Percentiles rank a stretch among this genome's conserved stretches.
Evolutionary conservation across 2,888 invertebrate species (phyloP).

Genomic region (Trissonchulus sp.): DNA sequence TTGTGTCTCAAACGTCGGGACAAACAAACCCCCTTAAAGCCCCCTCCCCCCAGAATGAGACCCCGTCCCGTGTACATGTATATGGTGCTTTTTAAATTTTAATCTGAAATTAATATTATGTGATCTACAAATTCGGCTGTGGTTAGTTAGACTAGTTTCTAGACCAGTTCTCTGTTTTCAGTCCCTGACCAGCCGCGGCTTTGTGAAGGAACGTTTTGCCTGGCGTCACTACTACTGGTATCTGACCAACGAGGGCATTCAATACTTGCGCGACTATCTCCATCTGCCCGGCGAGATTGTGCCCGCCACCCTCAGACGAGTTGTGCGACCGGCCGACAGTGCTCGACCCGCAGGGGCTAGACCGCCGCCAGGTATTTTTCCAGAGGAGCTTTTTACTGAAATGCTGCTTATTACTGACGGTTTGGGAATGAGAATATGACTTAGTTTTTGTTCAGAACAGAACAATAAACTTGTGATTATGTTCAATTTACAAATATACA

Average conservation of each 20-base stretch:
- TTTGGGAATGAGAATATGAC: conserved; percentile 47
- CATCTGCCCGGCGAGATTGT: conserved; percentile 98
- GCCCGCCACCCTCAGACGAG: conserved; percentile 89
- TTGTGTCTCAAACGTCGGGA: too few species aligned
- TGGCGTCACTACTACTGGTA: conserved; percentile 99
- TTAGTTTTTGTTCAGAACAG: conserved; percentile 22
- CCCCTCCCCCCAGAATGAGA: too few species aligned
- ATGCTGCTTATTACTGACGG: too few species aligned
- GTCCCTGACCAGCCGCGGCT: conserved; percentile 89
- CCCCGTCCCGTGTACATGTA: too few species aligned
- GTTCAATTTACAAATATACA: too few species aligned
- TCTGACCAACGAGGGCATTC: conserved; percentile 95
- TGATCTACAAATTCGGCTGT: too few species aligned
- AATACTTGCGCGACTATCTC: conserved; percentile 85
- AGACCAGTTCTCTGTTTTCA: conserved; percentile 54
- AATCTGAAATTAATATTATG: too few species aligned
- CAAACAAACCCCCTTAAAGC: too few species aligned
- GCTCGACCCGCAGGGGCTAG: not conserved
- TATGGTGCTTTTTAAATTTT: too few species aligned
- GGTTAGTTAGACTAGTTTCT: too few species aligned
- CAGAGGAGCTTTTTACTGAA: too few species aligned
- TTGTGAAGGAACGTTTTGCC: conserved; percentile 98
- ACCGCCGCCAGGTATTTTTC: not conserved
- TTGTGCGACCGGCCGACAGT: conserved; percentile 63
- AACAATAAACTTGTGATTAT: too few species aligned